Evolutionary conservation across 2,888 invertebrate genomes (phyloP).

Genomic region (Embidobia sp.): DNA sequence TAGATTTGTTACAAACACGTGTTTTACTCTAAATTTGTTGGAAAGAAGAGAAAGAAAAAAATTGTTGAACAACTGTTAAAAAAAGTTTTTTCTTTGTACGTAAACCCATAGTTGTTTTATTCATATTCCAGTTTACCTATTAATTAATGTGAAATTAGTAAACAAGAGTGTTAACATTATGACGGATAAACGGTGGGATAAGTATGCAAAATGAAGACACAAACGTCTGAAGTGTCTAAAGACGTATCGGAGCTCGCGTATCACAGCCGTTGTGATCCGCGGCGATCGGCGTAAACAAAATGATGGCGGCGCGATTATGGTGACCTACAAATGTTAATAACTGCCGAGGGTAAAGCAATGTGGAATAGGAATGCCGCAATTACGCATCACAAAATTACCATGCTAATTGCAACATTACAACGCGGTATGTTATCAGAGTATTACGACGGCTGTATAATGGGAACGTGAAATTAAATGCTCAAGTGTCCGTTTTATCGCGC

Average conservation of each 20-base stretch:
- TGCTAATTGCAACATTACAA: constrained; percentile 65
- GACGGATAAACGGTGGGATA: too few relatives aligned
- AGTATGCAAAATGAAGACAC: too few relatives aligned
- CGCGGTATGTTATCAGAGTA: constrained; percentile 59
- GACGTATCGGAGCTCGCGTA: neutral
- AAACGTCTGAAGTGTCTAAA: too few relatives aligned
- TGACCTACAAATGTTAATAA: constrained; percentile 60
- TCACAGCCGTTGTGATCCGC: constrained; percentile 14
- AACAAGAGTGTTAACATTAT: too few relatives aligned
- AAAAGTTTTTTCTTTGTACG: too few relatives aligned
- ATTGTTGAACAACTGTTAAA: too few relatives aligned
- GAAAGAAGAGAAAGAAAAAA: too few relatives aligned
- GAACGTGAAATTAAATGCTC: constrained; percentile 63
- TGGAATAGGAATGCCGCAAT: constrained; percentile 60
- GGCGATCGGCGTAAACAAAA: constrained; percentile 39
- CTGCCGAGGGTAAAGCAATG: constrained; percentile 33
- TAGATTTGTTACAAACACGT: too few relatives aligned
- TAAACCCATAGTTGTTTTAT: too few relatives aligned
- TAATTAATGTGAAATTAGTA: too few relatives aligned
- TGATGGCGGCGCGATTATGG: constrained; percentile 36
- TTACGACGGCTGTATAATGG: constrained; percentile 61
- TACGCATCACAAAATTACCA: constrained; percentile 63
- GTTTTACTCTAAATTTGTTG: too few relatives aligned
- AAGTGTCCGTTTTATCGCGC: constrained; percentile 62
- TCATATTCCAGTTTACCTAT: too few relatives aligned